A percentile compares a stretch with the other conserved stretches of the same genome.
These are phyloP conservation scores for Hemitrygon akajei DNA, from an alignment of 2,797 vertebrate genomes.

Conservation along the genomic window DNA sequence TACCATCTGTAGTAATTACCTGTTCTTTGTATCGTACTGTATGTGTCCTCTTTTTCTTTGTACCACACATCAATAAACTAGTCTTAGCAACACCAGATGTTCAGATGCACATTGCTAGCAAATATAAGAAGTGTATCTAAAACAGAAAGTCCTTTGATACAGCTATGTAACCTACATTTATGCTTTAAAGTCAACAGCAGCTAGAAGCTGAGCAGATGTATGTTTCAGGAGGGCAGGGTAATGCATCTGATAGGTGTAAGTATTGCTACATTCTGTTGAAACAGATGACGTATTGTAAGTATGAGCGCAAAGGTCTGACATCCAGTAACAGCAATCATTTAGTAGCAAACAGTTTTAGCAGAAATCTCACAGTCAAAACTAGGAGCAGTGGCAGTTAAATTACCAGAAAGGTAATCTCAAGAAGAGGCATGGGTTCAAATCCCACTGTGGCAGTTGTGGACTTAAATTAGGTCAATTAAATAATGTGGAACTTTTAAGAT, in stretches of 20 bases:
- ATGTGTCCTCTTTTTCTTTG: background rate
- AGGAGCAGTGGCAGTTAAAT: too few relatives aligned
- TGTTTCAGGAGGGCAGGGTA: background rate
- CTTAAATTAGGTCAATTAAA: too few relatives aligned
- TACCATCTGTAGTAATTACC: slow-evolving; percentile 21
- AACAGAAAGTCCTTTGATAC: background rate
- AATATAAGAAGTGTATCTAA: background rate
- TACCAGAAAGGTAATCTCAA: too few relatives aligned
- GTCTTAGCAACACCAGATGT: slow-evolving; percentile 2
- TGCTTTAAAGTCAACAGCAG: background rate
- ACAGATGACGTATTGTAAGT: background rate
- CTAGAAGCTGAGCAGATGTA: background rate
- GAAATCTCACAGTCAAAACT: background rate
- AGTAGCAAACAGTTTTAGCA: background rate
- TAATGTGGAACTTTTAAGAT: too few relatives aligned
- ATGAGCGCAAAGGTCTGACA: background rate
- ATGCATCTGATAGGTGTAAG: background rate
- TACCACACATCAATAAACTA: slow-evolving; percentile 13
- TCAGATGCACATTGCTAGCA: slow-evolving; percentile 9
- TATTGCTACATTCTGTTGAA: background rate
- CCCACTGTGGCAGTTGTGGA: too few relatives aligned
- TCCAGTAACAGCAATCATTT: background rate
- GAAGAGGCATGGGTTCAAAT: too few relatives aligned
- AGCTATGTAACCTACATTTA: background rate
- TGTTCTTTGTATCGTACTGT: background rate